Percentiles rank a stretch among this genome's conserved stretches.
phyloP scores from a whole-genome alignment of 1,140 invertebrate species.

The Polyergus mexicanus region DNA sequence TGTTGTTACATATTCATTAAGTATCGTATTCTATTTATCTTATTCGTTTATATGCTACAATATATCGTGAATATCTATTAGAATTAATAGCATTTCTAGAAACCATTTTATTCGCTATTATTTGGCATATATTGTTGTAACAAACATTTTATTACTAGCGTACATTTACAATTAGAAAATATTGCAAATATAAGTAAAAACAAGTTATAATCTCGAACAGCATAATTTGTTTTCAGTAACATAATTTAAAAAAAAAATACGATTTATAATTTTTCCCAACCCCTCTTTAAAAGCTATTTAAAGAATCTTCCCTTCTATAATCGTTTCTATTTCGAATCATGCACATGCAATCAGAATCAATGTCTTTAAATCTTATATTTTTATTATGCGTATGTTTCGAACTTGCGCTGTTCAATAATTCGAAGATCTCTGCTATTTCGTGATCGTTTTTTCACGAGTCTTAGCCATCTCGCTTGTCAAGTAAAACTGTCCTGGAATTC shows the following conservation, averaged over 20 bases:
- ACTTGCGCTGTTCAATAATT: not conserved
- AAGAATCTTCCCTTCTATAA: not conserved
- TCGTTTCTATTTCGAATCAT: not conserved
- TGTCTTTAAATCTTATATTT: conserved; percentile 10
- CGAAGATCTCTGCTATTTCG: not conserved
- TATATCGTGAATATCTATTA: not conserved
- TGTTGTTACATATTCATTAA: not conserved
- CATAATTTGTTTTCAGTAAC: not conserved
- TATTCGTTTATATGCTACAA: not conserved
- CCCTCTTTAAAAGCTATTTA: not conserved
- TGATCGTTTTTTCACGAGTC: not conserved
- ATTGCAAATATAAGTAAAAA: conserved; percentile 2
- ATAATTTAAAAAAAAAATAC: not conserved
- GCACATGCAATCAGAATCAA: not conserved
- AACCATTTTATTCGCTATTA: conserved; percentile 17
- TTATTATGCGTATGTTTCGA: not conserved
- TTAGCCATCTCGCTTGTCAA: conserved; percentile 56
- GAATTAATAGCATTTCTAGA: not conserved
- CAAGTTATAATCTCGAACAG: not conserved
- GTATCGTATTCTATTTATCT: not conserved
- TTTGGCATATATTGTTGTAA: conserved; percentile 4
- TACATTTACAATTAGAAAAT: not conserved
- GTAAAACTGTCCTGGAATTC: not conserved
- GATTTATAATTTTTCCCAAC: not conserved
- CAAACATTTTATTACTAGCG: not conserved